A percentile compares a stretch with the other conserved stretches of the same genome.
Conservation (phyloP, 2,888 invertebrate species). For the Phyto melanocephala region DNA sequence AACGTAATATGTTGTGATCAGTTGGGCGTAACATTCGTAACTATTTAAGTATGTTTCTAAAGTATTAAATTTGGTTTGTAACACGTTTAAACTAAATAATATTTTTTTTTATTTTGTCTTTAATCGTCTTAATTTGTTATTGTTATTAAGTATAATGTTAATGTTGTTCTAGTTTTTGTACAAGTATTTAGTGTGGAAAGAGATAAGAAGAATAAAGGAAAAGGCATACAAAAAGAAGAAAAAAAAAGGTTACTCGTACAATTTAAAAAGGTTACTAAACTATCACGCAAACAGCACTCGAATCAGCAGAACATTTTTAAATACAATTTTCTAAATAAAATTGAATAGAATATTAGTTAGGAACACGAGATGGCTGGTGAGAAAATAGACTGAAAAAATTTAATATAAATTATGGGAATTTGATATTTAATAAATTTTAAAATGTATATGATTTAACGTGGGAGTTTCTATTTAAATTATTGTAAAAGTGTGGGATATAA, state of each 20-base stretch:
- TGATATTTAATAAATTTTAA: background rate
- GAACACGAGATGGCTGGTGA: conserved; percentile 20
- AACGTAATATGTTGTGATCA: conserved; percentile 31
- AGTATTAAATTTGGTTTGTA: conserved; percentile 7
- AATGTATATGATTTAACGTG: background rate
- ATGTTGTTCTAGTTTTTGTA: conserved; percentile 15
- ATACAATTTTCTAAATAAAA: background rate
- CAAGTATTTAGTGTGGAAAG: conserved; percentile 31
- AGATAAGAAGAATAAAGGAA: conserved; percentile 19
- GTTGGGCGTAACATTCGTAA: conserved; percentile 58
- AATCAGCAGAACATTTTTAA: conserved; percentile 12
- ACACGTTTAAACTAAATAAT: conserved; percentile 33
- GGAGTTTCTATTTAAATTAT: too few relatives aligned
- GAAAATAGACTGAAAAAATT: background rate
- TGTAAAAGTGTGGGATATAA: background rate
- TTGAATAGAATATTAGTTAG: background rate
- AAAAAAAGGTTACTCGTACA: conserved; percentile 44
- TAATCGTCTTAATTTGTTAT: conserved; percentile 41
- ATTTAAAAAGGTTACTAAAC: conserved; percentile 56
- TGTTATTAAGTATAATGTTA: conserved; percentile 4
- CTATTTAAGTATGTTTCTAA: conserved; percentile 6
- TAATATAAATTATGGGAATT: background rate
- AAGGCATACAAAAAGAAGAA: background rate
- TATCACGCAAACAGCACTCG: conserved; percentile 15
- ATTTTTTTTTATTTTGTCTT: conserved; percentile 21